Conservation (phyloP, 2,797 vertebrate genomes). For the Jordanella pulchra region DNA sequence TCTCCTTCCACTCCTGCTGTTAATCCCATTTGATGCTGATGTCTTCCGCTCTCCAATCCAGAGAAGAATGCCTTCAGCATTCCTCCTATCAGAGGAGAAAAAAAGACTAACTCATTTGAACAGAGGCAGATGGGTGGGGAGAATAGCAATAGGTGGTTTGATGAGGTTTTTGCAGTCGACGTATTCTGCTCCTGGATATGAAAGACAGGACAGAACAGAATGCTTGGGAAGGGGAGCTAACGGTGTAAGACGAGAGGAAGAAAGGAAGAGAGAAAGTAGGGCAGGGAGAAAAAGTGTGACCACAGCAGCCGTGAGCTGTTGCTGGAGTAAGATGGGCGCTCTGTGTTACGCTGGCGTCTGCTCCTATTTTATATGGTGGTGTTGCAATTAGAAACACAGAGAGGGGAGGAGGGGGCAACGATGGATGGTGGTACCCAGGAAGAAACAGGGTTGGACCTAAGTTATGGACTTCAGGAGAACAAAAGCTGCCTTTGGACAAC, state of each 20-base stretch:
- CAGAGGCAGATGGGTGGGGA: conserved; percentile 33
- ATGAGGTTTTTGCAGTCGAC: conserved; percentile 41
- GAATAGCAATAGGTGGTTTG: conserved; percentile 41
- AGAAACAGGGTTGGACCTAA: conserved; percentile 47
- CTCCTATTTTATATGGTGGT: conserved; percentile 81
- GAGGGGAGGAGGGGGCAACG: conserved; percentile 23
- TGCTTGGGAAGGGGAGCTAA: conserved; percentile 16
- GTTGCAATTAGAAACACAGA: conserved; percentile 76
- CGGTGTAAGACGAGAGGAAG: conserved; percentile 17
- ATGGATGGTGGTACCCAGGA: conserved; percentile 33
- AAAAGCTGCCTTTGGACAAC: conserved; percentile 18
- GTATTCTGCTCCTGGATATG: conserved; percentile 41
- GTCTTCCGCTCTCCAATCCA: conserved; percentile 75
- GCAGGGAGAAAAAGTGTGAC: conserved; percentile 52
- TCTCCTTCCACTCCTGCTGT: conserved; percentile 67
- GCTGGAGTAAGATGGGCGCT: conserved; percentile 66
- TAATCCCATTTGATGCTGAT: conserved; percentile 82
- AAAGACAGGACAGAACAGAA: conserved; percentile 50
- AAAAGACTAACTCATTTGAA: conserved; percentile 27
- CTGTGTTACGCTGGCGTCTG: conserved; percentile 74
- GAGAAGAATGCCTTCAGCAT: conserved; percentile 77
- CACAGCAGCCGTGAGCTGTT: conserved; percentile 49
- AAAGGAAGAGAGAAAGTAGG: conserved; percentile 48
- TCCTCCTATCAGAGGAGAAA: conserved; percentile 58
- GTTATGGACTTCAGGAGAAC: conserved; percentile 36